Evolutionary conservation across 2,113 vertebrate genomes (phyloP).

Genomic region (Spermophilus dauricus): DNA sequence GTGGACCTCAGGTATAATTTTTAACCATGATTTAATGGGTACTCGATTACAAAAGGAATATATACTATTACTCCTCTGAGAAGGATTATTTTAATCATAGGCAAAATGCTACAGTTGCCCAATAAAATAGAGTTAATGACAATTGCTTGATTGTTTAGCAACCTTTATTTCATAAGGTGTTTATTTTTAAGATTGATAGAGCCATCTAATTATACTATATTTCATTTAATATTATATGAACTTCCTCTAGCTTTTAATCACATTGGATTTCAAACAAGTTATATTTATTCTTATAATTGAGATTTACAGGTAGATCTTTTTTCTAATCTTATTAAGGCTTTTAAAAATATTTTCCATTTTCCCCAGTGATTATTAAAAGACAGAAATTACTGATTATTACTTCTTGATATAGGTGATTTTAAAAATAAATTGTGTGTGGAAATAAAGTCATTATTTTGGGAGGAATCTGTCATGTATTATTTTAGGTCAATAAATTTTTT

Average conservation of each 20-base stretch:
- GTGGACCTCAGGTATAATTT: not conserved
- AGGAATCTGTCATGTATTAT: not conserved
- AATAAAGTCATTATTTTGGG: not conserved
- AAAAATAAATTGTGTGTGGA: not conserved
- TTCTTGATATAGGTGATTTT: not conserved
- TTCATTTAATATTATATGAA: constrained; percentile 1
- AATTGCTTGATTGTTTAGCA: not conserved
- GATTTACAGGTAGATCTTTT: not conserved
- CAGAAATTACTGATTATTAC: not conserved
- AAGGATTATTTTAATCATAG: not conserved
- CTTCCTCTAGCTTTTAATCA: not conserved
- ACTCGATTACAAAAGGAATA: constrained; percentile 29
- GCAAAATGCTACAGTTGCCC: not conserved
- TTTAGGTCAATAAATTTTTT: not conserved
- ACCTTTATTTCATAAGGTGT: not conserved
- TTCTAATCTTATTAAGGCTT: not conserved
- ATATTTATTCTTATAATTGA: not conserved
- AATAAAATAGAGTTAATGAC: not conserved
- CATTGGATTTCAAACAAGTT: not conserved
- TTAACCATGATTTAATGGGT: constrained; percentile 45
- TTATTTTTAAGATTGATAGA: not conserved
- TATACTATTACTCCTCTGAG: not conserved
- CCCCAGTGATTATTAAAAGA: not conserved
- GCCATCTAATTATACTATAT: not conserved
- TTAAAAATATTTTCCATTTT: not conserved